Evolutionary conservation across 2,888 invertebrate species (phyloP).

Genomic region (Cotesia congregata): DNA sequence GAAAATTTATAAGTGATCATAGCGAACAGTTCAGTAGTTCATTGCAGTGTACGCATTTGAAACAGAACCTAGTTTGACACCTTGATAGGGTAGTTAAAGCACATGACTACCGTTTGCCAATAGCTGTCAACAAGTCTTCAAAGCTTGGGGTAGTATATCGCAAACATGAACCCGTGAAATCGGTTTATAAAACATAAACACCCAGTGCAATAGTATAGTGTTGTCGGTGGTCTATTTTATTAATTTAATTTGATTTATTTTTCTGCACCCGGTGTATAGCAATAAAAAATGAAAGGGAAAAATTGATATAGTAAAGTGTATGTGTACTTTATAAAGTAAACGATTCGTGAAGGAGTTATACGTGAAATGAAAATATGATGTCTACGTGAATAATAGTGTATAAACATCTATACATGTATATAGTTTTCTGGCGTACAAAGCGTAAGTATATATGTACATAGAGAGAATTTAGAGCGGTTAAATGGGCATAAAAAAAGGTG

Average conservation of each 20-base stretch:
- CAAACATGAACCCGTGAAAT: neutral
- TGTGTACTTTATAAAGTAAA: neutral
- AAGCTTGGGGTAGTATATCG: slow-evolving; percentile 2
- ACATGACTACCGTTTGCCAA: neutral
- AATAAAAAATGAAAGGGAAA: slow-evolving; percentile 16
- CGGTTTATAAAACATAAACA: slow-evolving; percentile 6
- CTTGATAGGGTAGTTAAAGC: neutral
- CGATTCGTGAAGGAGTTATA: slow-evolving; percentile 1
- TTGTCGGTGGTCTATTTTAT: neutral
- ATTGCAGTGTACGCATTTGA: neutral
- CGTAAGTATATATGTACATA: neutral
- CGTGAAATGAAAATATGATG: neutral
- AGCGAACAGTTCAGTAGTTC: neutral
- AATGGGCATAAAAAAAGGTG: slow-evolving; percentile 5
- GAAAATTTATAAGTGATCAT: neutral
- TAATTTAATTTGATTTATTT: neutral
- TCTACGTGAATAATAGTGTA: neutral
- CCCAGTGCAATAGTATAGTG: neutral
- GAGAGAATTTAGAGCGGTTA: neutral
- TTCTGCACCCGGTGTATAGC: neutral
- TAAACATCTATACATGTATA: neutral
- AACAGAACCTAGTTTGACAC: neutral
- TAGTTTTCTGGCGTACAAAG: neutral
- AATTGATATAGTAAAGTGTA: neutral
- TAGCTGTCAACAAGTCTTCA: slow-evolving; percentile 9